Evolutionary conservation across 2,113 vertebrate species (phyloP), one percentile per base, ranked within the genome.

Genomic region (Archocentrus centrarchus): DNA sequence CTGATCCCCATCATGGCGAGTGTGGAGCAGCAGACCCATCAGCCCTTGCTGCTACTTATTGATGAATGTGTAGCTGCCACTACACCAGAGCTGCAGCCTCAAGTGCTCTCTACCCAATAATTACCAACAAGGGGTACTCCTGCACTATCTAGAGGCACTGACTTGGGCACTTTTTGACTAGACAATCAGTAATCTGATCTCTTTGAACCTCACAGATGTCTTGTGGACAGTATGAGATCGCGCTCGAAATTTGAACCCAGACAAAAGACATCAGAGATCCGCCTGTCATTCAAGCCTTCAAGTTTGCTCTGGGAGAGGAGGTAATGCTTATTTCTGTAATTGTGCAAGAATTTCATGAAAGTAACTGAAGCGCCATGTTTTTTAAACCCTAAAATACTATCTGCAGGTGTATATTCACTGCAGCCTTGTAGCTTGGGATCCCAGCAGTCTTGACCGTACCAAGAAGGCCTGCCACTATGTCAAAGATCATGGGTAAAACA

Each of bases 381-480:
- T 24, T 3, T 53, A 53, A 73, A 55, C n/a, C 0, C 1, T 73
- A 27, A 6, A 13, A n/a, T 55, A 5, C 1, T 0, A 13, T 7
- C 20, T 14, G 24, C 88, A 97, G 97, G 86, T 96, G 3, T 97
- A 91, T 39, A 88, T 97, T 13, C 96, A 96, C 75, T 96, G 95
- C 88, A 91, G 86, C 8, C 62, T 96, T 63, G 17, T 93, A 2
- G 91, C 93, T 13, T 95, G 94, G 94, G 96, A 96, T 61, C 94
- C 94, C 15, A 47, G 39, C 17, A n/a, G 63, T 7, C 77, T 92
- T 17, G 92, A 92, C 60, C 39, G 61, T 18, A 90, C 83, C 0
- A 94, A 90, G 73, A 97, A 97, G 75, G 94, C 96, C 22, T 97
- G 96, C 75, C 94, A 96, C 11, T 97, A 95, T 77, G 62, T 81